These are phyloP conservation scores for Eulacestoma nigropectus DNA, from an alignment of 2,113 vertebrate species.

Conservation along the genomic window DNA sequence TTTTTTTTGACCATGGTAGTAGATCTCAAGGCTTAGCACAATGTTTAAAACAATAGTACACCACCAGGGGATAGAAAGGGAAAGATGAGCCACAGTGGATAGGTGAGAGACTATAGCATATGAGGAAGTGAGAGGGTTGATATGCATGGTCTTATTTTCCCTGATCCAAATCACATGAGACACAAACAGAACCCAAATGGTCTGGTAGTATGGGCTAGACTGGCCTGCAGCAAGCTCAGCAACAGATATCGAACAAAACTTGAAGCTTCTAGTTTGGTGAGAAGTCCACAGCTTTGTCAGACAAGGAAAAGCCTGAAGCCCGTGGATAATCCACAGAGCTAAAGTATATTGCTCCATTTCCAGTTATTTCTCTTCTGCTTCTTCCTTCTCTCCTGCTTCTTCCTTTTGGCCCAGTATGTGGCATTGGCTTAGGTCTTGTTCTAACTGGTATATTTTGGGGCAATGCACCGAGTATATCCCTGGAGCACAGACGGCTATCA, in stretches of 20 bases:
- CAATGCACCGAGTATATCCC: neutral
- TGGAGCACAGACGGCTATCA: neutral
- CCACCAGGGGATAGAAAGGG: neutral
- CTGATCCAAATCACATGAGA: neutral
- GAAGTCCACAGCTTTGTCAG: neutral
- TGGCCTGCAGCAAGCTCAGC: neutral
- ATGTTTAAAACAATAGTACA: neutral
- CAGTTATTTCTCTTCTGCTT: neutral
- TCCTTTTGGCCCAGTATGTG: neutral
- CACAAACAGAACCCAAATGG: neutral
- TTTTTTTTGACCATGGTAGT: neutral
- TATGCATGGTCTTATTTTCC: neutral
- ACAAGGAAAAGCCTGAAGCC: neutral
- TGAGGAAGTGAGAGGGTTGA: neutral
- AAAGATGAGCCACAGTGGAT: neutral
- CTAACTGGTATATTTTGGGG: neutral
- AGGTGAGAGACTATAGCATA: neutral
- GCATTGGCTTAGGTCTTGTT: neutral
- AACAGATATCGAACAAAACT: neutral
- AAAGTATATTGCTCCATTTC: neutral
- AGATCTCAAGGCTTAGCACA: neutral
- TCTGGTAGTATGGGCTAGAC: neutral
- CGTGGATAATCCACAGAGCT: fast-evolving
- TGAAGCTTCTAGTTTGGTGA: neutral
- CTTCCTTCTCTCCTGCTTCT: neutral